Percentiles rank a stretch among this genome's conserved stretches.
Evolutionary conservation across 2,113 vertebrate genomes (phyloP).

Genomic region (Sigmodon hispidus): DNA sequence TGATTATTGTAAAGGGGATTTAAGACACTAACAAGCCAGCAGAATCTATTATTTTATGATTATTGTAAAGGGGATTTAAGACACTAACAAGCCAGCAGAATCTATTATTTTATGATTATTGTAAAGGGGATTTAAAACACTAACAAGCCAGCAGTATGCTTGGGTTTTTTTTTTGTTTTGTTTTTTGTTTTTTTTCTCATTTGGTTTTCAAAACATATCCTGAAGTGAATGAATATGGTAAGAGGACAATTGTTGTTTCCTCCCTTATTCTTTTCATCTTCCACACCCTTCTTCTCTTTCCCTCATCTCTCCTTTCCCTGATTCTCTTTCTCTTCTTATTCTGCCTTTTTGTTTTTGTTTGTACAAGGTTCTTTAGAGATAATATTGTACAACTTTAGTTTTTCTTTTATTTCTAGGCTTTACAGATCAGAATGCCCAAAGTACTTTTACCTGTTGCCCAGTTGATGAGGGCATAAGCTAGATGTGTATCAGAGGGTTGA

Average conservation of each 20-base stretch:
- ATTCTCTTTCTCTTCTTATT: no score
- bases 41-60: not conserved
- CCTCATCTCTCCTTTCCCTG: no score
- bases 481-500: not conserved
- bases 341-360: not conserved
- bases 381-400: not conserved
- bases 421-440: not conserved
- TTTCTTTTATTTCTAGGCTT: not conserved
- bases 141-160: no score
- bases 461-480: not conserved
- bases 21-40: not conserved
- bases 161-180: no score
- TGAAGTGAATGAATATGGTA: not conserved
- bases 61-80: not conserved
- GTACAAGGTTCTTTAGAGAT: not conserved
- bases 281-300: fast-evolving
- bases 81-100: not conserved
- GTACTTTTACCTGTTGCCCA: not conserved
- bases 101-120: not conserved
- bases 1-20: not conserved
- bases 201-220: not conserved
- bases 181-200: not conserved
- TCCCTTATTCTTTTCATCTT: no score
- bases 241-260: not conserved
- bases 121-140: not conserved